Percentiles rank a stretch among this genome's conserved stretches.
Evolutionary conservation across 2,888 invertebrate genomes (phyloP).

Genomic region (Parnassius smintheus): DNA sequence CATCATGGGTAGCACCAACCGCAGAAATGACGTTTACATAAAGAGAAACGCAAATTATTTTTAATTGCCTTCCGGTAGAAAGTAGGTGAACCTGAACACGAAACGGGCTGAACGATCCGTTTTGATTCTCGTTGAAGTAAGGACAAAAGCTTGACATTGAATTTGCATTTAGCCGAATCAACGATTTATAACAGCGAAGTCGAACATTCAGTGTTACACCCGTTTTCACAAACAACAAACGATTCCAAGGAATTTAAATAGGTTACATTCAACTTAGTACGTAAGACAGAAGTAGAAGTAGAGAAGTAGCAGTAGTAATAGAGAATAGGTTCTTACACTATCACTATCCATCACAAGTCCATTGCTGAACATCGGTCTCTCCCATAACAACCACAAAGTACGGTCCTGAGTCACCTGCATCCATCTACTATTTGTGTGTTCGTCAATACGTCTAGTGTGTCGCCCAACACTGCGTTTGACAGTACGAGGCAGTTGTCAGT

Average conservation of each 20-base stretch:
- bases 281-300: no score
- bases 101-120: slow-evolving; percentile 58
- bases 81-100: slow-evolving; percentile 72
- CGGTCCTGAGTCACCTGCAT: no score
- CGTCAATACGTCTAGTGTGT: no score
- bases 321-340: no score
- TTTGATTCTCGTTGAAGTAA: slow-evolving; percentile 64
- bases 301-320: no score
- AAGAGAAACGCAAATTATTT: slow-evolving; percentile 77
- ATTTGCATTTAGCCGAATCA: slow-evolving; percentile 18
- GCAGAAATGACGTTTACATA: slow-evolving; percentile 48
- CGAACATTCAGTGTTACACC: slow-evolving; percentile 20
- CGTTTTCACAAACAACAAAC: slow-evolving; percentile 9
- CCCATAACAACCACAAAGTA: no score
- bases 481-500: no score
- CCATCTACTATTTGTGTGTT: no score
- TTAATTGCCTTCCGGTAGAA: slow-evolving; percentile 79
- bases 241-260: slow-evolving; percentile 14
- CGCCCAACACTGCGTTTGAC: no score
- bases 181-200: slow-evolving; percentile 21
- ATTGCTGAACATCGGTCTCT: no score
- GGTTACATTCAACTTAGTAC: no score
- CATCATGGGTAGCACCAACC: slow-evolving; percentile 38
- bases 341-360: no score
- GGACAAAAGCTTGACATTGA: slow-evolving; percentile 41